These are phyloP conservation scores for Eumaeus atala DNA, from an alignment of 1,140 invertebrate genomes.

Conservation along the genomic window DNA sequence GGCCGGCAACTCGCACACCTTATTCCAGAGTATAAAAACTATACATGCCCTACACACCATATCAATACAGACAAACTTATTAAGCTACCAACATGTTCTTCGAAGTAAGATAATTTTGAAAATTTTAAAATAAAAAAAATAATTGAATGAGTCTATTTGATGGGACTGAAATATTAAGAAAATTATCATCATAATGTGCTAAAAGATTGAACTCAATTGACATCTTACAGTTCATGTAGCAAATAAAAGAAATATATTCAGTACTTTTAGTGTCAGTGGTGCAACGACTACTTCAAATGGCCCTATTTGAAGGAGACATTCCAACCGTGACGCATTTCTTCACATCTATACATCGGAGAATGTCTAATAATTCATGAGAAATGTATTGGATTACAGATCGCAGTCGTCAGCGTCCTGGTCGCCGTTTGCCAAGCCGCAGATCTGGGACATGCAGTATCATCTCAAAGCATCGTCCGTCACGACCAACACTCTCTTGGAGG, in stretches of 20 bases:
- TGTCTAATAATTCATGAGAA: too few relatives aligned
- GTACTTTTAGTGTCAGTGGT: too few relatives aligned
- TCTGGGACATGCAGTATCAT: constrained; percentile 51
- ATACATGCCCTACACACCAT: constrained; percentile 39
- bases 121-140: too few relatives aligned
- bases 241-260: neutral
- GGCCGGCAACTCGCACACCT: constrained; percentile 43
- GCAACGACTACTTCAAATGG: too few relatives aligned
- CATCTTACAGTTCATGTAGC: neutral
- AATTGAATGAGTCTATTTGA: too few relatives aligned
- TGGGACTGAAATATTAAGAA: too few relatives aligned
- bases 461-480: constrained; percentile 61
- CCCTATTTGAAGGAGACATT: too few relatives aligned
- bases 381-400: constrained; percentile 32
- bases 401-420: constrained; percentile 39
- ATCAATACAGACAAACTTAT: constrained; percentile 51
- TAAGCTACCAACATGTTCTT: constrained; percentile 58
- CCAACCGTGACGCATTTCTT: too few relatives aligned
- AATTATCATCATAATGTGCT: too few relatives aligned
- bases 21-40: constrained; percentile 60
- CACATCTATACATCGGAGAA: too few relatives aligned
- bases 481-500: constrained; percentile 42
- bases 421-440: constrained; percentile 50
- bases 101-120: constrained; percentile 45
- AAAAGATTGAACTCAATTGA: too few relatives aligned